Conservation (phyloP, 1,140 invertebrate genomes). For the Micrasema minimum region DNA sequence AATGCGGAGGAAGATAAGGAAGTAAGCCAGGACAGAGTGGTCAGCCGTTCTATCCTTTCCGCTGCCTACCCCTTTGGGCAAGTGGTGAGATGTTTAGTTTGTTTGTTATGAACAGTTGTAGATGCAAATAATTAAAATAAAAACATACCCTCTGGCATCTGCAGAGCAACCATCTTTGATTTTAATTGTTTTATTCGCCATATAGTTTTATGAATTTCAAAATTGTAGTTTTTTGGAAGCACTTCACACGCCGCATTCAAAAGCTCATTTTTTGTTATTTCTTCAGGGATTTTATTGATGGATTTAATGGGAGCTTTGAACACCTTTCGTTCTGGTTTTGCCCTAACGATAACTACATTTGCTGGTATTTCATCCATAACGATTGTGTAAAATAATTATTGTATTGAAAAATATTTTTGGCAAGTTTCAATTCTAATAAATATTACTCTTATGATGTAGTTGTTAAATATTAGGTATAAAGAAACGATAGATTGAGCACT, state of each 20-base stretch:
- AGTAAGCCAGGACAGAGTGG: no score
- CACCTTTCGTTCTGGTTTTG: constrained; percentile 80
- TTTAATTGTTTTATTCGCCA: constrained; percentile 90
- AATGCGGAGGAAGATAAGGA: no score
- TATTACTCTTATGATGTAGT: no score
- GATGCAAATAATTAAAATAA: neutral
- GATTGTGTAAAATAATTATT: no score
- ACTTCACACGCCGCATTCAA: constrained; percentile 77
- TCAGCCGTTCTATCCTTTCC: no score
- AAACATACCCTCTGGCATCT: constrained; percentile 91
- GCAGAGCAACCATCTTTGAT: constrained; percentile 91
- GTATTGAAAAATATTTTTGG: no score
- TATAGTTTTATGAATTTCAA: constrained; percentile 98
- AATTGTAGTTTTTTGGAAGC: constrained; percentile 96
- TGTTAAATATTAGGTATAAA: no score
- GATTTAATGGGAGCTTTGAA: constrained; percentile 76
- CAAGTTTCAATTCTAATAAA: no score
- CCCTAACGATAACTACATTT: constrained; percentile 74
- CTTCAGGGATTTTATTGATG: constrained; percentile 83
- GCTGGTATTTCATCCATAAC: constrained; percentile 31
- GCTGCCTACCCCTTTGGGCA: no score
- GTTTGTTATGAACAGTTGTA: no score
- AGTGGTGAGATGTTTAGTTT: no score
- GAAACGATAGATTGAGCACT: no score
- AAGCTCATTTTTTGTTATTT: constrained; percentile 82